Conservation (phyloP, 2,113 vertebrate species). For the Erinaceus europaeus region DNA sequence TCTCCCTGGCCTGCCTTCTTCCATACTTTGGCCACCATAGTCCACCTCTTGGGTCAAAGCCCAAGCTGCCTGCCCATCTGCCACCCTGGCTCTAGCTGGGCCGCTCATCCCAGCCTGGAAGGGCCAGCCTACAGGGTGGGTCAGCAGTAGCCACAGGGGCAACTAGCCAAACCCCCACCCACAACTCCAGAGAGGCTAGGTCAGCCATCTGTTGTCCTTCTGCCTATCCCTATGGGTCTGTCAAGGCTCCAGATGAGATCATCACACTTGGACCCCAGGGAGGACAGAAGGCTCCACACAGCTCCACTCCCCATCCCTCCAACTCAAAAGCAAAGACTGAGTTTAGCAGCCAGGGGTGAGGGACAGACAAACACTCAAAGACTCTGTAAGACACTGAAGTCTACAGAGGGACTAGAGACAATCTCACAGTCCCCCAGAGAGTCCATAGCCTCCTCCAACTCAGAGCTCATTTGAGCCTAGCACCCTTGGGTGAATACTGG, state of each 20-base stretch:
- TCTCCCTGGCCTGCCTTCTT: not conserved
- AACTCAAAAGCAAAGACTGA: not conserved
- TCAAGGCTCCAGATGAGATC: slow-evolving; percentile 72
- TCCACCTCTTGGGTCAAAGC: not conserved
- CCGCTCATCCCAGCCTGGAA: not conserved
- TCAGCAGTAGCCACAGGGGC: slow-evolving; percentile 41
- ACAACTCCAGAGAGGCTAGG: slow-evolving; percentile 2
- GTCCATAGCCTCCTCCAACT: not conserved
- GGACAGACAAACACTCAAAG: not conserved
- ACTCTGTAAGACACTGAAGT: not conserved
- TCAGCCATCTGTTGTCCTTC: slow-evolving; percentile 69
- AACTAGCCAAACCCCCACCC: not conserved
- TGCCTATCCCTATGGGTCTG: slow-evolving; percentile 48
- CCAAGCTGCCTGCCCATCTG: slow-evolving; percentile 63
- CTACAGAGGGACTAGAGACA: not conserved
- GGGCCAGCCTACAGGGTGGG: slow-evolving; percentile 30
- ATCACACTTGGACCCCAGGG: slow-evolving; percentile 1
- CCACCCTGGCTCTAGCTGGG: slow-evolving; percentile 53
- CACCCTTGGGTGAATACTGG: not conserved
- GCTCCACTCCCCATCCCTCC: not conserved
- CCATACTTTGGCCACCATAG: not conserved
- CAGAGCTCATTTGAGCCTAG: not conserved
- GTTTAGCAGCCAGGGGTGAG: not conserved
- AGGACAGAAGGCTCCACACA: not conserved
- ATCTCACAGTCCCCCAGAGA: too few species aligned